Base-by-base conservation (phyloP, 2,888 invertebrate genomes). In the Torymus auratus region DNA sequence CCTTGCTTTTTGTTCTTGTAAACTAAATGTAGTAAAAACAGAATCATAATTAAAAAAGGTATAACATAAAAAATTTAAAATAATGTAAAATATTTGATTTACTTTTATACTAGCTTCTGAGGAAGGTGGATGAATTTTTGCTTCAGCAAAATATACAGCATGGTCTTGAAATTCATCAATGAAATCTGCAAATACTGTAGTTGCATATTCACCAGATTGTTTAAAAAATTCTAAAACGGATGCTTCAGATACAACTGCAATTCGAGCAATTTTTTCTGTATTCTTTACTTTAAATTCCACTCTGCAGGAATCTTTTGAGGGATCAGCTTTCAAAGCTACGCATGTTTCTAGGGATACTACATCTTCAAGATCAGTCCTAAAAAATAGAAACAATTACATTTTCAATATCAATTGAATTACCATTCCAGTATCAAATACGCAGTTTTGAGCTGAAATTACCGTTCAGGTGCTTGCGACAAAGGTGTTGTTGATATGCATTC, bases 211-310 rank as follows among this genome's bases (percentile, higher is more conserved):
- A 56, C 90, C 91, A 75, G 84, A 89, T 81, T 91, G 88, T 74
- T 91, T 92, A 83, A 90, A 92, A 79, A 91, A 86, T 85, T 92
- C 92, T 74, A 92, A 83, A n/a, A 91, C 87, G 13, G 89, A 89
- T 12, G 91, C 91, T 86, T 91, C 91, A 3, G 91, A 91, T 56
- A 91, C 90, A 61, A 91, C 78, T 23, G 88, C 88, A 13, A 91
- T 87, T 20, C 88, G 87, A 11, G 87, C 85, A 69, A 92, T 90
- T 82, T 83, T 88, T 67, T 89, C 87, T 68, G 83, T 83, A 72
- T 89, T 87, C 41, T 79, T 86, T 52, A 89, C 58, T 81, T 87
- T 87, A 28, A 91, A 89, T 41, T 88, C 86, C 5, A 91, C 61
- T 65, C 83, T 86, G 76, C 91, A 91, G 2, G 88, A 83, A 73